Percentiles rank a stretch among this genome's conserved stretches.
phyloP scores from a whole-genome alignment of 2,797 vertebrate genomes.

The Phoeniculus purpureus region DNA sequence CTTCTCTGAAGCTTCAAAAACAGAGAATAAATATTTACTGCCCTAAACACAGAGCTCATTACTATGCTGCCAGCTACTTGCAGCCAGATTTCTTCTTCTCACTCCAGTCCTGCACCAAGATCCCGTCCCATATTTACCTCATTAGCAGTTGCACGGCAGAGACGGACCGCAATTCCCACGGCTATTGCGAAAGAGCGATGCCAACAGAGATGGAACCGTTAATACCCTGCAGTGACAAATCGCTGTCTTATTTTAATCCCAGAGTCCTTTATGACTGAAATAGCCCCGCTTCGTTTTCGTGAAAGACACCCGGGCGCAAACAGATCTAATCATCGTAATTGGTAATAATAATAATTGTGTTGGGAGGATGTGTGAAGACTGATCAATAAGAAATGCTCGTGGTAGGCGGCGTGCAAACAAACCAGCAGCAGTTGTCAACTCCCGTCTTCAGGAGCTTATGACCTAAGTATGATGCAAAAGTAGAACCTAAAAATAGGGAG shows the following conservation, averaged over 20 bases:
- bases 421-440: background rate
- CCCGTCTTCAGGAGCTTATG: background rate
- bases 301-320: background rate
- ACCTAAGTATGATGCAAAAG: background rate
- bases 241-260: background rate
- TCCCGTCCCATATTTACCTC: background rate
- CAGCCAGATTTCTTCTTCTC: background rate
- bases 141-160: background rate
- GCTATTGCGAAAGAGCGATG: background rate
- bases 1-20: background rate
- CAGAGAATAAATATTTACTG: background rate
- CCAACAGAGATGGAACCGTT: background rate
- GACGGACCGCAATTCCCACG: background rate
- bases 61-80: background rate
- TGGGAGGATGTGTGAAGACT: background rate
- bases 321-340: background rate
- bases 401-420: background rate
- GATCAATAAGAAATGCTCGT: background rate
- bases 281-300: background rate
- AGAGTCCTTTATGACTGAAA: background rate
- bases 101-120: background rate
- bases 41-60: rapidly evolving
- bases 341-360: background rate
- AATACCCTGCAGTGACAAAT: background rate
- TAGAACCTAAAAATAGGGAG: background rate